Percentiles rank a stretch among this genome's conserved stretches.
These are phyloP conservation scores for Synchiropus splendidus DNA, from an alignment of 2,113 vertebrate species.

Conservation along the genomic window DNA sequence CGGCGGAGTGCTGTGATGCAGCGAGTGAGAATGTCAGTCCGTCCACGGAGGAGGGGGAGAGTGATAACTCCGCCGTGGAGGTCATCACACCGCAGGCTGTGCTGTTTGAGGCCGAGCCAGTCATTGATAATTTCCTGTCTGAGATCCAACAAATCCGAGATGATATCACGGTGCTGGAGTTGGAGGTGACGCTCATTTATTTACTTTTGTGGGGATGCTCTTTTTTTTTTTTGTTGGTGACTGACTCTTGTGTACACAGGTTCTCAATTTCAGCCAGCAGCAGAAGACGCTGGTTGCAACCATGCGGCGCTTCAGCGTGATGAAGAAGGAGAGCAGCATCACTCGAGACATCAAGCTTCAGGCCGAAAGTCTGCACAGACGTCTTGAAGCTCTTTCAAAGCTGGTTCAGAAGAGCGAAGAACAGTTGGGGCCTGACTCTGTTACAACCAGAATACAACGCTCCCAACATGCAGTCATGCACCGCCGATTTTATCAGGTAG, in stretches of 20 bases:
- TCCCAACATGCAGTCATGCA: slow-evolving; percentile 74
- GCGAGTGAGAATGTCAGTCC: slow-evolving; percentile 26
- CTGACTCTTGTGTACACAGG: slow-evolving; percentile 19
- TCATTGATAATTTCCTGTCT: slow-evolving; percentile 75
- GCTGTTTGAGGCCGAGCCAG: slow-evolving; percentile 81
- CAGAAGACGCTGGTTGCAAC: slow-evolving; percentile 78
- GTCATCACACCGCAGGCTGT: slow-evolving; percentile 71
- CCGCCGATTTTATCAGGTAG: slow-evolving; percentile 67
- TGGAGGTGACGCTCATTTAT: slow-evolving; percentile 58
- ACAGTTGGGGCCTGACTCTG: slow-evolving; percentile 64
- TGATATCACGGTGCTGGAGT: slow-evolving; percentile 71
- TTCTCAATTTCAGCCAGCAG: slow-evolving; percentile 76
- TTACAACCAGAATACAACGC: slow-evolving; percentile 71
- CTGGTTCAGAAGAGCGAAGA: slow-evolving; percentile 68
- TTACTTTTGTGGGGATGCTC: neutral
- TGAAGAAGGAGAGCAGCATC: slow-evolving; percentile 83
- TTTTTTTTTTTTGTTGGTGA: neutral
- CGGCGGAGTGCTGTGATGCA: slow-evolving; percentile 60
- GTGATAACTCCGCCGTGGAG: slow-evolving; percentile 38
- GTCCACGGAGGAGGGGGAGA: slow-evolving; percentile 50
- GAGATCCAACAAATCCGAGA: slow-evolving; percentile 79
- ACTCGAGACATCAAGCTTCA: slow-evolving; percentile 79
- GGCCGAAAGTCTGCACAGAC: slow-evolving; percentile 74
- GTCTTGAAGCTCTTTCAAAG: slow-evolving; percentile 72
- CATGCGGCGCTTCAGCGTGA: slow-evolving; percentile 88